These are phyloP conservation scores for Trogon surrucura DNA, from an alignment of 2,113 vertebrate genomes.

Conservation along the genomic window DNA sequence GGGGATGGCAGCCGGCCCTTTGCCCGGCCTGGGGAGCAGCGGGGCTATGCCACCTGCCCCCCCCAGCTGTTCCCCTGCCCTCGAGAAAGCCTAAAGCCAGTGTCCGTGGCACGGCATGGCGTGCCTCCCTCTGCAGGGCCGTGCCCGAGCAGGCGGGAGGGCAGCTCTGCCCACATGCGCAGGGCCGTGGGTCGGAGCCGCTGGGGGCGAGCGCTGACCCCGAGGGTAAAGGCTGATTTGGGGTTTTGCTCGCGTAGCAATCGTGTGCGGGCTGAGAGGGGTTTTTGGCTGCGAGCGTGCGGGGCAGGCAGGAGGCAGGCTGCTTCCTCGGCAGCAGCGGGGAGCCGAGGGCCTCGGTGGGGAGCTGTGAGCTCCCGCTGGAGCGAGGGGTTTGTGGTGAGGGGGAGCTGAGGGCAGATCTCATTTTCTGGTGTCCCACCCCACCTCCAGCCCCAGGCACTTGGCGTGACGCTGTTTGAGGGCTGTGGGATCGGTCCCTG, in stretches of 20 bases:
- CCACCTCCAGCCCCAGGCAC: fast-evolving
- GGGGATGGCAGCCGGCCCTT: background rate
- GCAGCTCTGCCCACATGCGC: background rate
- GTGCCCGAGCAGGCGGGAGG: too few relatives aligned
- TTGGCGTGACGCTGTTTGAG: fast-evolving
- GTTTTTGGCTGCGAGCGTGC: fast-evolving
- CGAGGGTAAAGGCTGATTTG: background rate
- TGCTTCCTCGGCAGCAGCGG: fast-evolving
- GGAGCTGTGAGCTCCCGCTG: fast-evolving
- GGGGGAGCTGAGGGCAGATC: background rate
- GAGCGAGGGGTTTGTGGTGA: fast-evolving
- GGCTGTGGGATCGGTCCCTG: background rate
- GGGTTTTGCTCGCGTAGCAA: background rate
- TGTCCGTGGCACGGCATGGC: fast-evolving
- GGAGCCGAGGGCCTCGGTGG: fast-evolving
- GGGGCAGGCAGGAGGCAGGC: background rate
- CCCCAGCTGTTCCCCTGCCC: background rate
- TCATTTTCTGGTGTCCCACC: background rate
- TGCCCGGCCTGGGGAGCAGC: background rate
- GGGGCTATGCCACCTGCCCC: background rate
- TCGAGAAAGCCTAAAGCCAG: fast-evolving
- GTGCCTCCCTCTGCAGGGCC: background rate
- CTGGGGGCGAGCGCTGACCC: background rate
- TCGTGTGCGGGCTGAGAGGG: fast-evolving
- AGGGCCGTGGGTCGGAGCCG: background rate